A percentile compares a stretch with the other conserved stretches of the same genome.
phyloP scores from a whole-genome alignment of 2,113 vertebrate genomes.

The Aix galericulata region DNA sequence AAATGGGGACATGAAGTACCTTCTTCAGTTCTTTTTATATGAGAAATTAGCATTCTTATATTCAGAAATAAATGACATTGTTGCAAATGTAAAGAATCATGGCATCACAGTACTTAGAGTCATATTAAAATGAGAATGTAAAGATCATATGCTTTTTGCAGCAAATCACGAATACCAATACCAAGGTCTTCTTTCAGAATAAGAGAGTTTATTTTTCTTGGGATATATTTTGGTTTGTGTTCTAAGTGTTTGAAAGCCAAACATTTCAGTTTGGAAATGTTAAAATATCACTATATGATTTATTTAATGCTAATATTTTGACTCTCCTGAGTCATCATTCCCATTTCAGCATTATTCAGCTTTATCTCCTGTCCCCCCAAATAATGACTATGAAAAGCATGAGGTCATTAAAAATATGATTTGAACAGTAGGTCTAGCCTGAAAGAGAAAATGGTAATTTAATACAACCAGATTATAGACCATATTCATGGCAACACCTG shows the following conservation, averaged over 20 bases:
- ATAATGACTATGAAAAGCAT: neutral
- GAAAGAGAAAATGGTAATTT: neutral
- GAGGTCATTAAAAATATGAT: neutral
- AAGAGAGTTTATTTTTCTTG: neutral
- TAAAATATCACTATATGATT: neutral
- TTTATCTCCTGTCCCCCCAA: neutral
- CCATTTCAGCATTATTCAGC: neutral
- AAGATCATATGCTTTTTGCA: accelerated
- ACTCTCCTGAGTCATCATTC: neutral
- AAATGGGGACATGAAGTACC: neutral
- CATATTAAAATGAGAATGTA: neutral
- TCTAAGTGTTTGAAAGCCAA: neutral
- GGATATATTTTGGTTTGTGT: neutral
- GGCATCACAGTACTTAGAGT: neutral
- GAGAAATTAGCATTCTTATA: neutral
- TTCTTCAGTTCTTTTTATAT: neutral
- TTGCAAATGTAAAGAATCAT: neutral
- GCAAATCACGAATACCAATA: neutral
- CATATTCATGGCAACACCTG: neutral
- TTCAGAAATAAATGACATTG: neutral
- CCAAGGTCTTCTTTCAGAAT: neutral
- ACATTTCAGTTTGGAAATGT: neutral
- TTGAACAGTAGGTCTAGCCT: neutral
- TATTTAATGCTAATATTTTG: neutral
- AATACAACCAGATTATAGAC: neutral